Base-by-base conservation (phyloP, 2,888 invertebrate genomes). In the Eristalis arbustorum region DNA sequence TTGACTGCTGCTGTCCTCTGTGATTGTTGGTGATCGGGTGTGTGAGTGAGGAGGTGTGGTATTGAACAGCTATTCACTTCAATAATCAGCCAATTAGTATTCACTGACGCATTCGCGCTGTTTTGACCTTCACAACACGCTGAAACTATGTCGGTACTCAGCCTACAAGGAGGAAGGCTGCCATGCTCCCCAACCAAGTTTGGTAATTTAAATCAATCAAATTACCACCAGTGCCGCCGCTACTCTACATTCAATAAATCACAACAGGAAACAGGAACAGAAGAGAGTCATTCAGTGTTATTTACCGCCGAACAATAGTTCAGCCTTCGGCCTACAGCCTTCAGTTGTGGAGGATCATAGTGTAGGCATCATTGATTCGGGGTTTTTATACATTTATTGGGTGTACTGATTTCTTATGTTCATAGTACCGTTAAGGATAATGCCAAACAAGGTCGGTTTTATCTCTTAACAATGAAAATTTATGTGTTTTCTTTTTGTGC, bases 391-490 rank as follows among this genome's bases (percentile, higher is more conserved):
- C 22, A 31, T 31, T 62, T 69, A 68, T 42, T 63, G 74, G 22
- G 71, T 59, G 62, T 68, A 49, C 63, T 68, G 84, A 84, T 84
- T 84, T 72, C 63, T 76, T 68, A 37, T 72, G 81, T 66, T 76
- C 76, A 76, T 76, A 59, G 34, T 76, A 76, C 76, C 81, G 62
- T 64, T 37, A 75, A 81, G 76, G 67, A 76, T 76, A 84, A 80
- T 72, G 75, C 66, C 59, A 72, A 84, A 84, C 79, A 75, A 76
- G 80, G 71, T 75, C 75, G 56, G 80, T 72, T 84, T 67, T 80
- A 75, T 80, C 84, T 84, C 66, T 40, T 67, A 75, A 84, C 75
- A 84, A 84, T 80, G 84, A 67, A 69, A 28, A 84, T 66, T 80
- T 75, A 84, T 80, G 66, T n/a, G 23, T 13, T 37, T 13, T 37